Evolutionary conservation across 2,113 vertebrate genomes (phyloP), one percentile per base, ranked within the genome.

Genomic region (Mormoops blainvillei): DNA sequence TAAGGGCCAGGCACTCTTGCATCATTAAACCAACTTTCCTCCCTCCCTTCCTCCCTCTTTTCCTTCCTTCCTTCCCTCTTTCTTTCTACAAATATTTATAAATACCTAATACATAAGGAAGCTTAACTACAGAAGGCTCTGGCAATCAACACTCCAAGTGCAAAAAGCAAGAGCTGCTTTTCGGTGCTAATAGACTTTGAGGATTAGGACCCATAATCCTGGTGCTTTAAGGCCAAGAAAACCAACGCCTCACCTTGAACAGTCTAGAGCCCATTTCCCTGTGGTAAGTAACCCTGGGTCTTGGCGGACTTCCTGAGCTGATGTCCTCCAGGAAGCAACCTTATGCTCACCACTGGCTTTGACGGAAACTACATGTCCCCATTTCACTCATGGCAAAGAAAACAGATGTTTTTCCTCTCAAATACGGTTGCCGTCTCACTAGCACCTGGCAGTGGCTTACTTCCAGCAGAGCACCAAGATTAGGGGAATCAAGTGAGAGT

Each of bases 131-230:
- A 82, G 20, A 85, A 71, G 26, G n/a, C 20, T 95, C 81, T 89
- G 65, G 24, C 56, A 92, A 38, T 71, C 87, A 95, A 91, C 61
- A 38, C 41, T 87, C 50, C 58, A 82, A 65, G 41, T 7, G 67
- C 71, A 88, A 82, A 91, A 94, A 95, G 76, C 65, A 88, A 94
- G 97, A 92, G 38, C 86, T 63, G 36, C 48, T 95, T 78, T 92
- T 88, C 87, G 82, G 54, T 82, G 77, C 82, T 91, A 81, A 74
- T 73, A 78, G 71, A 73, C 65, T 90, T 89, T n/a, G 52, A 94
- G 33, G 58, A 84, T 97, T 94, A 86, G 50, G 33, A 83, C 74
- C 26, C 33, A 38, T 73, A 87, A 93, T 82, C 33, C 73, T 52
- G 36, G 24, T 86, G 48, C 73, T 78, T 50, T 48, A 61, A 88